Evolutionary conservation across 1,140 invertebrate species (phyloP).

Genomic region (Acyrthosiphon pisum): DNA sequence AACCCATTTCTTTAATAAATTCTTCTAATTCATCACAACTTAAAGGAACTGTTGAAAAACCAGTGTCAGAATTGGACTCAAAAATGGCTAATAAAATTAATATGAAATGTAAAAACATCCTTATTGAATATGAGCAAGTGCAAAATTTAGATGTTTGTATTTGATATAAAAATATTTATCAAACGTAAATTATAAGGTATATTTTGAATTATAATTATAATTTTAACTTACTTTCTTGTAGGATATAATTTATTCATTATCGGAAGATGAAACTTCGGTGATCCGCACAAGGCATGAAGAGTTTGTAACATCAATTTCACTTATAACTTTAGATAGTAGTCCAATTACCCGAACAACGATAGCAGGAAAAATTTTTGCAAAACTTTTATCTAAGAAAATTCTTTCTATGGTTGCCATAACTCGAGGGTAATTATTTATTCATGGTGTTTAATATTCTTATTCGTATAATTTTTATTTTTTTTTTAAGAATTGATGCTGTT

Average conservation of each 20-base stretch:
- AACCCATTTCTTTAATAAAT: neutral
- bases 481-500: constrained; percentile 42
- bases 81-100: neutral
- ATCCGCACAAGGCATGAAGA: constrained; percentile 45
- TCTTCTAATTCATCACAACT: neutral
- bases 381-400: constrained; percentile 40
- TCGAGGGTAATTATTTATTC: constrained; percentile 12
- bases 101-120: constrained; percentile 32
- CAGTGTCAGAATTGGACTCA: neutral
- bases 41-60: neutral
- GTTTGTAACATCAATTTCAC: constrained; percentile 12
- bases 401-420: neutral
- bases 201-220: no score
- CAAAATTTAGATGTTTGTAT: constrained; percentile 43
- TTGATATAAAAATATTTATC: neutral
- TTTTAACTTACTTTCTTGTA: neutral
- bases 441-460: neutral
- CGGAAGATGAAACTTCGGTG: neutral
- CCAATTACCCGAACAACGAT: neutral
- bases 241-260: constrained; percentile 42
- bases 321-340: neutral
- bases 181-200: neutral
- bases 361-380: constrained; percentile 39
- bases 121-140: constrained; percentile 31
- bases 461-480: neutral